Evolutionary conservation across 2,888 invertebrate species (phyloP).

Genomic region (Synanthedon formicaeformis): DNA sequence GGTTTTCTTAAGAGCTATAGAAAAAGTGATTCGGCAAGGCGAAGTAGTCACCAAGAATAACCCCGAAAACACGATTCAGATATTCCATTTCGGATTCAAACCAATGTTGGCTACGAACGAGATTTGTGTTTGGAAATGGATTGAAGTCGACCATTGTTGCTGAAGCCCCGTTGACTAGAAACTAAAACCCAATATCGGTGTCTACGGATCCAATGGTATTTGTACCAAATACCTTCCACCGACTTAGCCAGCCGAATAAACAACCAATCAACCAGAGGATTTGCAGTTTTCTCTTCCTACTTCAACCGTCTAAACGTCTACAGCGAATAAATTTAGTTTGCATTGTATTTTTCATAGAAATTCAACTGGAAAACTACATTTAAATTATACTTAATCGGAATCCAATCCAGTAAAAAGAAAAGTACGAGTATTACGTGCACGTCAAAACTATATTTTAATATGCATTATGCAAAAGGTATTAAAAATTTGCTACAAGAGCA

Average conservation of each 20-base stretch:
- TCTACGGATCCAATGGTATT: conserved; percentile 23
- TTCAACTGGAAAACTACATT: not conserved
- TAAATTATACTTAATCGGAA: no score
- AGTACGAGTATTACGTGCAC: no score
- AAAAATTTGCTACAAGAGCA: conserved; percentile 15
- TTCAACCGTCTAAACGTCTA: not conserved
- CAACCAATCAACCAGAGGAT: conserved; percentile 17
- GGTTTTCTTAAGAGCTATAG: no score
- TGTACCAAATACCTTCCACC: conserved; percentile 13
- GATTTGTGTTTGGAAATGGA: conserved; percentile 55
- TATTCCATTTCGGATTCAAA: conserved; percentile 37
- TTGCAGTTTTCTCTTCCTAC: conserved; percentile 2
- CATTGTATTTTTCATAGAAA: not conserved
- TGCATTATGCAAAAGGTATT: conserved; percentile 12
- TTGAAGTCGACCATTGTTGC: conserved; percentile 47
- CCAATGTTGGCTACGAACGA: conserved; percentile 23
- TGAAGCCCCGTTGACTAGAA: conserved; percentile 32
- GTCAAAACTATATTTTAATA: conserved; percentile 6
- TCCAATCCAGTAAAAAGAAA: no score
- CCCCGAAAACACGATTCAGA: conserved; percentile 42
- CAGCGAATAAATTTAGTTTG: not conserved
- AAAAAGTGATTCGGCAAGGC: not conserved
- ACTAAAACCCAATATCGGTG: conserved; percentile 27
- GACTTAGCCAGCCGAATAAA: conserved; percentile 13
- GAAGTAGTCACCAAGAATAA: conserved; percentile 25